phyloP scores from a whole-genome alignment of 30 jellyfish, hydroid and myxozoan genomes.

The Cassiopea xamachana region DNA sequence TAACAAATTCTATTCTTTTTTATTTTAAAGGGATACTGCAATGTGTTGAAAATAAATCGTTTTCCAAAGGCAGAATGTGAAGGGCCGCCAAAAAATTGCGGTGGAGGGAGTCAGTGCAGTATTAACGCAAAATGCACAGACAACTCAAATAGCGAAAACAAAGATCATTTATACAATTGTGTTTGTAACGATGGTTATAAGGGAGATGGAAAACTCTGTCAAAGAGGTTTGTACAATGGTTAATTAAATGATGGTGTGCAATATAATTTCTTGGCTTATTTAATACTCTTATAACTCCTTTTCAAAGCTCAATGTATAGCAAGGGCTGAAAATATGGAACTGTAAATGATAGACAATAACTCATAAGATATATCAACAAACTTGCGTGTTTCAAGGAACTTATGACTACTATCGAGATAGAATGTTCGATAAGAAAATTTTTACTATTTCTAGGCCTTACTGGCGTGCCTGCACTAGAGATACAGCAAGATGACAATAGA shows the following conservation, averaged over 20 bases:
- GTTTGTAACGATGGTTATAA: constrained; percentile 27
- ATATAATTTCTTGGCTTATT: too few relatives aligned
- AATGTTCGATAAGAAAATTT: neutral
- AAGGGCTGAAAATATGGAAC: neutral
- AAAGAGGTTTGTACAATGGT: constrained; percentile 7
- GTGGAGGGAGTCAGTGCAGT: constrained; percentile 41
- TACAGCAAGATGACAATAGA: neutral
- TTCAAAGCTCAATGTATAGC: neutral
- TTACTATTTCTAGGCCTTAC: constrained; percentile 3
- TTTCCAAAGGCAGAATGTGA: constrained; percentile 9
- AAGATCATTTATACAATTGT: constrained; percentile 1
- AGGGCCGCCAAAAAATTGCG: constrained; percentile 41
- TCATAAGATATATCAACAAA: neutral
- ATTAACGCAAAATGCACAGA: constrained; percentile 20
- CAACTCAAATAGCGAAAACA: neutral
- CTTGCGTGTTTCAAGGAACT: neutral
- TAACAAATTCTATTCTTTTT: neutral
- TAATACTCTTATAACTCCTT: neutral
- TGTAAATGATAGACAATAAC: neutral
- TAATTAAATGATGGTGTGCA: neutral
- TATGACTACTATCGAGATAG: neutral
- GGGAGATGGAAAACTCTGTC: constrained; percentile 54
- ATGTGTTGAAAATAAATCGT: neutral
- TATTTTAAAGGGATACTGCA: constrained; percentile 12
- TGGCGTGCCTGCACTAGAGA: neutral